A percentile compares a stretch with the other conserved stretches of the same genome.
Evolutionary conservation across 2,113 vertebrate genomes (phyloP).

Genomic region (Cathartes aura): DNA sequence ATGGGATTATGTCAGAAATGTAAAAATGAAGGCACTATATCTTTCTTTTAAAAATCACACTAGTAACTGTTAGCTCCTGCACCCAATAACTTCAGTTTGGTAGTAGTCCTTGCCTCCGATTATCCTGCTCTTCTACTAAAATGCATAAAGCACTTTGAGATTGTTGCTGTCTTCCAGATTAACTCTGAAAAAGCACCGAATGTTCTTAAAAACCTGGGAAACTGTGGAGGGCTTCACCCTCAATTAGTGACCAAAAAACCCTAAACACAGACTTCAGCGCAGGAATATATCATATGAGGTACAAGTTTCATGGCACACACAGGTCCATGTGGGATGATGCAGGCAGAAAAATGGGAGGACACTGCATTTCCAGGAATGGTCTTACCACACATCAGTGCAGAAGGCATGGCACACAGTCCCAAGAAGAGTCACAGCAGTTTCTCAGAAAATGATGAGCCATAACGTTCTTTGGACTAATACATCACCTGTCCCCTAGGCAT

Average conservation of each 20-base stretch:
- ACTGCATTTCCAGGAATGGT: neutral
- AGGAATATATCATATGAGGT: neutral
- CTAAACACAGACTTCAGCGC: neutral
- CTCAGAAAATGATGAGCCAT: neutral
- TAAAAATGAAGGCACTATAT: neutral
- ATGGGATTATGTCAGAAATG: neutral
- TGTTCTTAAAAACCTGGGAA: neutral
- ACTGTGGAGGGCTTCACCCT: neutral
- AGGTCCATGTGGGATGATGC: neutral
- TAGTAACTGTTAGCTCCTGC: neutral
- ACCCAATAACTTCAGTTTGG: neutral
- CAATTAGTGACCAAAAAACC: neutral
- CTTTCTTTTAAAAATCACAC: neutral
- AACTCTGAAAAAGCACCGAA: neutral
- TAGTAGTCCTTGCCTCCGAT: neutral
- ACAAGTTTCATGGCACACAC: neutral
- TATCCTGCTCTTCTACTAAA: neutral
- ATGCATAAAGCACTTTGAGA: neutral
- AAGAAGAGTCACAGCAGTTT: neutral
- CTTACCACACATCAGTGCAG: neutral
- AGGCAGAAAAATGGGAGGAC: neutral
- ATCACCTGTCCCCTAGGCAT: neutral
- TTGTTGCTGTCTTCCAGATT: neutral
- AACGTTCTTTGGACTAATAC: neutral
- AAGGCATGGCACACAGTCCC: neutral